These are phyloP conservation scores for Prietella phreatophila DNA, from an alignment of 2,113 vertebrate species.

Conservation along the genomic window DNA sequence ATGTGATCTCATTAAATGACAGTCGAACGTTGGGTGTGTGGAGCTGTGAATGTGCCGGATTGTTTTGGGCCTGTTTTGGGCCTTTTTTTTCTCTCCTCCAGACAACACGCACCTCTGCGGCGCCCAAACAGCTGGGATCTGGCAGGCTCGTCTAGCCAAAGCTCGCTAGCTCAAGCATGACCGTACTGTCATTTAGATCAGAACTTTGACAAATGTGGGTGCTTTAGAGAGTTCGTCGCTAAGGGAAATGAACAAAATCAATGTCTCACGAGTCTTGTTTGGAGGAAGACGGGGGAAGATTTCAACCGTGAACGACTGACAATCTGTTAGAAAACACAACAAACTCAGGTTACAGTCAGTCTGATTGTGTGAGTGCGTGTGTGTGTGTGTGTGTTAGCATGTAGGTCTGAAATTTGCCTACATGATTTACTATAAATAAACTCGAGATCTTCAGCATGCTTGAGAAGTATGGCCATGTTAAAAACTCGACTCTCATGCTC, in stretches of 20 bases:
- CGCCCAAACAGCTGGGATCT: constrained; percentile 67
- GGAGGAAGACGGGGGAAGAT: background rate
- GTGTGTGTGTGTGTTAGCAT: background rate
- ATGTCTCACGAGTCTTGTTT: constrained; percentile 24
- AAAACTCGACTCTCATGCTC: constrained; percentile 1
- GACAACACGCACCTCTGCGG: constrained; percentile 63
- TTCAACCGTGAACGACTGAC: constrained; percentile 29
- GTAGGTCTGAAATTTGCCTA: constrained; percentile 24
- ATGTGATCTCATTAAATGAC: constrained; percentile 73
- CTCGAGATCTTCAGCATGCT: constrained; percentile 17
- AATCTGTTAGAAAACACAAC: constrained; percentile 17
- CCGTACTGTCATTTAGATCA: constrained; percentile 53
- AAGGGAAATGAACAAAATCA: constrained; percentile 16
- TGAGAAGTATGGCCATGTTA: constrained; percentile 35
- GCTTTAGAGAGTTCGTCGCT: constrained; percentile 10
- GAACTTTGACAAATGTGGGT: constrained; percentile 53
- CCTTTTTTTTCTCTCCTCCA: background rate
- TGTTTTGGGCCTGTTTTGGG: constrained; percentile 26
- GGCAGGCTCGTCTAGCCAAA: constrained; percentile 65
- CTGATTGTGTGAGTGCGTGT: background rate
- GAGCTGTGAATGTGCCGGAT: constrained; percentile 6
- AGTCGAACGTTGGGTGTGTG: constrained; percentile 49
- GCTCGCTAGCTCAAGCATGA: constrained; percentile 61
- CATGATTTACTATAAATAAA: background rate
- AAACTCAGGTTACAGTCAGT: background rate